Percentiles rank a stretch among this genome's conserved stretches.
Conservation (phyloP, 2,888 invertebrate species). For the Rhodophaea formosa region DNA sequence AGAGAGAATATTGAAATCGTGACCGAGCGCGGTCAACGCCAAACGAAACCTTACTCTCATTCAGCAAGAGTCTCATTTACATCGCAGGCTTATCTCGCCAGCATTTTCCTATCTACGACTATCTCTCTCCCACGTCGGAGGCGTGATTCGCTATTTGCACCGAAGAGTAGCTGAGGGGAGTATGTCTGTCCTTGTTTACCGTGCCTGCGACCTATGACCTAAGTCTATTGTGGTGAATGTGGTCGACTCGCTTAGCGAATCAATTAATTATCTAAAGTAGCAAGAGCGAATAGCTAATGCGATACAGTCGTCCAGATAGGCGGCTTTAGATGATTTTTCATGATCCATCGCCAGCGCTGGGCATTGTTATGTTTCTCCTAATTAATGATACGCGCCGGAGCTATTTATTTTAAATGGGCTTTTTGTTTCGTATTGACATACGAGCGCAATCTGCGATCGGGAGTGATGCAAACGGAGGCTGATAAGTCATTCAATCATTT, state of each 20-base stretch:
- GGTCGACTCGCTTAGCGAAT: conserved; percentile 45
- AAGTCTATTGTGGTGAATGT: conserved; percentile 73
- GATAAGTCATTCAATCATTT: conserved; percentile 9
- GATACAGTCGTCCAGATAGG: conserved; percentile 35
- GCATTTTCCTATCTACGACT: conserved; percentile 72
- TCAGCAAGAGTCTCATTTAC: conserved; percentile 54
- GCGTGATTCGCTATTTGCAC: conserved; percentile 75
- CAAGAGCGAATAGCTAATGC: conserved; percentile 50
- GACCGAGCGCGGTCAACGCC: conserved; percentile 40
- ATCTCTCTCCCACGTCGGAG: conserved; percentile 68
- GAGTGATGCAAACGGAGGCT: not conserved
- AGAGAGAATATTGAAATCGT: conserved; percentile 67
- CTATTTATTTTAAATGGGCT: conserved; percentile 15
- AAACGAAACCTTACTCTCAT: conserved; percentile 47
- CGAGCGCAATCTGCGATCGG: conserved; percentile 7
- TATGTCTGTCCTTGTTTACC: conserved; percentile 69
- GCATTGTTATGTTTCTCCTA: conserved; percentile 18
- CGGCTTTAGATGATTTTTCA: conserved; percentile 22
- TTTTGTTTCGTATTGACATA: conserved; percentile 13
- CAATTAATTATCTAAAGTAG: conserved; percentile 63
- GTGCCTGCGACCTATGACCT: conserved; percentile 73
- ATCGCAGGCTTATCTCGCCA: conserved; percentile 49
- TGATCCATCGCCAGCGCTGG: conserved; percentile 16
- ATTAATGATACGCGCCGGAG: conserved; percentile 14
- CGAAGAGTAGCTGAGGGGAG: conserved; percentile 56